Base-by-base conservation (phyloP, 2,888 invertebrate species). In the Micropterix aruncella region DNA sequence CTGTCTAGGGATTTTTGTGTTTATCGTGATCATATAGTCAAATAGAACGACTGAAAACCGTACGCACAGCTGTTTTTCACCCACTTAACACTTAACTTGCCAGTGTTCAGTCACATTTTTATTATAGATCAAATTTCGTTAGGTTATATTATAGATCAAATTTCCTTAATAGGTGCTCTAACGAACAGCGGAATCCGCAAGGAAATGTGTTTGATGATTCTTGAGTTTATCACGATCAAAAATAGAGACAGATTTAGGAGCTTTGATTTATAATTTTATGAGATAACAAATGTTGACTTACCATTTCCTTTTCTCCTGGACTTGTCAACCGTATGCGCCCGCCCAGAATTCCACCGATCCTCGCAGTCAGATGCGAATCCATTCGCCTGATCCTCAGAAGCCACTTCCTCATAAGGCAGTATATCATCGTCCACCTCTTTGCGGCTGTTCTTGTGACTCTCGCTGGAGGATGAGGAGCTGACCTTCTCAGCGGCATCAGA, bases 381-480 rank as follows among this genome's bases (percentile, higher is more conserved):
- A 27, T 27, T 27, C 7, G 7, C 12, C 7, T 27, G 5, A 7
- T 27, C 27, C 7, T 27, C 27, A 7, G 5, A 5, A 12, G 5
- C 5, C 27, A 27, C 27, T 27, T 27, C 27, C 27, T 27, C 27
- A 12, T 27, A 9, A 16, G 40, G 27, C 5, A 27, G 27, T 27
- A 27, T 27, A 27, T 27, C 18, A 18, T 45, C 47, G 12, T 18
- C 27, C 27, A 47, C 16, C 12, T 16, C 16, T 4, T 19, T 18
- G 5, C 15, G 5, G 27, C 16, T 44, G 18, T 16, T 27, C 17
- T 5, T 15, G 14, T 40, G 42, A 47, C 50, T 50, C 48, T 47
- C 46, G 43, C 48, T 37, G 44, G 51, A 44, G 37, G 51, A 18
- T 3, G 16, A 18, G 7, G 44, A 19, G 39, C 38, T 38, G 43